Conservation (phyloP, 2,797 vertebrate species). For the Ambastaia sidthimunki region DNA sequence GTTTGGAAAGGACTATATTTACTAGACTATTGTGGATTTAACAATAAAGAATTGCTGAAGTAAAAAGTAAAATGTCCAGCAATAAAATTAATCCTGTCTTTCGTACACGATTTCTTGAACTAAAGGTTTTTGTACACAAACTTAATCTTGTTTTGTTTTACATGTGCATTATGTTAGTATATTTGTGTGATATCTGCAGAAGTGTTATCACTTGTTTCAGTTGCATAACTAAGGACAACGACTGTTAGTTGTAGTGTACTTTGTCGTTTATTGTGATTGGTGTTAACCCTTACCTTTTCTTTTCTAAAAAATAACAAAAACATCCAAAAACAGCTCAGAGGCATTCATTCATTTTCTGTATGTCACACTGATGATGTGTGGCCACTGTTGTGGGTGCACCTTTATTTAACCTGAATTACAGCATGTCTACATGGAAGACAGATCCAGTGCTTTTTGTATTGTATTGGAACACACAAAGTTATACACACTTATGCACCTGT, state of each 20-base stretch:
- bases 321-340: not conserved
- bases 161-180: not conserved
- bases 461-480: constrained; percentile 7
- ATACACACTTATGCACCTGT: constrained; percentile 16
- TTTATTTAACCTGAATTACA: constrained; percentile 49
- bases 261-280: constrained; percentile 25
- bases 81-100: not conserved
- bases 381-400: constrained; percentile 13
- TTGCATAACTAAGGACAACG: too few relatives aligned
- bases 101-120: not conserved
- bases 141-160: not conserved
- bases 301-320: constrained; percentile 15
- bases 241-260: not conserved
- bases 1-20: not conserved
- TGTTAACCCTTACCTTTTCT: too few relatives aligned
- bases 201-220: too few relatives aligned
- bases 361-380: constrained; percentile 6
- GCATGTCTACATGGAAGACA: not conserved
- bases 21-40: not conserved
- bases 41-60: not conserved
- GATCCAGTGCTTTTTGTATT: constrained; percentile 6
- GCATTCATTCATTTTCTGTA: not conserved
- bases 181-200: not conserved
- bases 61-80: not conserved
- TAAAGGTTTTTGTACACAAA: not conserved